Base-by-base conservation (phyloP, 2,113 vertebrate genomes). In the Phrynosoma platyrhinos region DNA sequence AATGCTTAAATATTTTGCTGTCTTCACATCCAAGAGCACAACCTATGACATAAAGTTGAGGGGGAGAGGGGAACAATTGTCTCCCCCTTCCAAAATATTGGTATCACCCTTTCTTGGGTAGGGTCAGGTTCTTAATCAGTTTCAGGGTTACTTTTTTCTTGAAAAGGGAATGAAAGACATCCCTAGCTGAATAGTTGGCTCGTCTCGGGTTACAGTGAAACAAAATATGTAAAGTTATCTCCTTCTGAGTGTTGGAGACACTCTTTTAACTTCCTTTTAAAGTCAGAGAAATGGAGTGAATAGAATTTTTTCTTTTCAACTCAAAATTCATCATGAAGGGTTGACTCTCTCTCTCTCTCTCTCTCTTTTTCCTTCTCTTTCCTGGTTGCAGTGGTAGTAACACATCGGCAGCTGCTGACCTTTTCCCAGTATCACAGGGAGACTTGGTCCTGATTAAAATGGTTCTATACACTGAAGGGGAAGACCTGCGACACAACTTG, bases 201-300 rank as follows among this genome's bases (percentile, higher is more conserved):
- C 84, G 95, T 92, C 94, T 96, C 90, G 89, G 95, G 95, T 96
- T 95, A 94, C 92, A 87, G 92, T 91, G 95, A 96, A 96, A 95
- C 94, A 95, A 96, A 96, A 96, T 97, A 96, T 96, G 96, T 96
- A 96, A 96, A 96, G 95, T 97, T 94, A 95, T 95, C 93, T 92
- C 93, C 85, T 96, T 95, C 94, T 92, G 90, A 94, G 94, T 94
- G 95, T 96, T 96, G 93, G 93, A 95, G 89, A 66, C 21, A 80
- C 90, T 93, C 96, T 97, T 97, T 97, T 92, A 97, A 96, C 95
- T 96, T 96, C 92, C 93, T 93, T 97, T 96, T 97, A 96, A 96
- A 96, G 95, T 92, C 94, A 90, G 95, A 95, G 96, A 95, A 94
- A 95, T 93, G 91, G 90, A 87, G 27, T 95, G 96, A 97, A 96